phyloP scores from a whole-genome alignment of 2,113 vertebrate genomes.

The Hypomesus transpacificus region DNA sequence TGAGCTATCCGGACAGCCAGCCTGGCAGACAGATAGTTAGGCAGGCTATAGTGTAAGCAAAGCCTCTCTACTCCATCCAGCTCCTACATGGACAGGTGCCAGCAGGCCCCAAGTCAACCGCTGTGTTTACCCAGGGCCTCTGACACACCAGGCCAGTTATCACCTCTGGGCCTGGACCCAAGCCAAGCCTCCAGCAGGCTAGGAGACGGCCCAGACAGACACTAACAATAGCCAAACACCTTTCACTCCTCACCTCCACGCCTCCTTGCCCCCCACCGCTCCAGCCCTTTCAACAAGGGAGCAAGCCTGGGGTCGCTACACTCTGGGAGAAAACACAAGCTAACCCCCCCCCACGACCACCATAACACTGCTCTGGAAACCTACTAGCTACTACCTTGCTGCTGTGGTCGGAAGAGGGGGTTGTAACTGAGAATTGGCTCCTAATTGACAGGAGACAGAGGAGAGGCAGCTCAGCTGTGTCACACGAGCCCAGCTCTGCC shows the following conservation, averaged over 20 bases:
- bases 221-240: constrained; percentile 48
- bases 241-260: constrained; percentile 30
- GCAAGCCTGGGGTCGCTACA: neutral
- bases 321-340: neutral
- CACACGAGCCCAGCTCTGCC: constrained; percentile 44
- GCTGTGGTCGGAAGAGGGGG: neutral
- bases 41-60: constrained; percentile 39
- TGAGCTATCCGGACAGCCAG: neutral
- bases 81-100: constrained; percentile 47
- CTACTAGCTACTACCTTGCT: neutral
- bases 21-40: constrained; percentile 7
- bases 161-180: constrained; percentile 55
- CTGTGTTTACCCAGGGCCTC: constrained; percentile 59
- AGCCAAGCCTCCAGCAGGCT: constrained; percentile 52
- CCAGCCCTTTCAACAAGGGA: constrained; percentile 7
- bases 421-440: constrained; percentile 12
- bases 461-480: constrained; percentile 39
- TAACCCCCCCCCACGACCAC: neutral
- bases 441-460: constrained; percentile 31
- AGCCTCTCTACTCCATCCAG: constrained; percentile 40
- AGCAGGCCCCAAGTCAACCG: constrained; percentile 51
- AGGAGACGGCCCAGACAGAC: constrained; percentile 37
- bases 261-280: neutral
- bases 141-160: constrained; percentile 68
- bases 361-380: neutral